These are phyloP conservation scores for Clusia tigrina DNA, from an alignment of 2,888 invertebrate genomes.

Conservation along the genomic window DNA sequence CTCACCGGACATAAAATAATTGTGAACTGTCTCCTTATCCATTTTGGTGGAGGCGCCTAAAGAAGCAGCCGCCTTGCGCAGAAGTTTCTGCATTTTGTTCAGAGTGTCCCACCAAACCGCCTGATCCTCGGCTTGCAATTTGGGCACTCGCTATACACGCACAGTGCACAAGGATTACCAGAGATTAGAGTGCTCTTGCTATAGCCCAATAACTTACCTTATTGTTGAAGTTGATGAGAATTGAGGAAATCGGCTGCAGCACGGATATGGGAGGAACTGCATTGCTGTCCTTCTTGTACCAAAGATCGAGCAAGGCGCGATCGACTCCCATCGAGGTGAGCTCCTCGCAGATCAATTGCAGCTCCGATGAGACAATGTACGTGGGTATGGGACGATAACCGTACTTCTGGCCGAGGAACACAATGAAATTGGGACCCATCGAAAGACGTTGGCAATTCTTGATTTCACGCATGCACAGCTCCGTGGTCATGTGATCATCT, in stretches of 20 bases:
- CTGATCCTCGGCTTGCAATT: constrained; percentile 95
- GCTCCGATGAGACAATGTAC: constrained; percentile 89
- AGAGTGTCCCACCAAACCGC: constrained; percentile 98
- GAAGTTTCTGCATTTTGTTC: constrained; percentile 91
- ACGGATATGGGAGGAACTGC: constrained; percentile 95
- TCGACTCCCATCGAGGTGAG: constrained; percentile 84
- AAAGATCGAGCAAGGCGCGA: constrained; percentile 83
- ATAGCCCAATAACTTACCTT: constrained; percentile 70
- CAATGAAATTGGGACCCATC: constrained; percentile 98
- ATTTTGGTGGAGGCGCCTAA: constrained; percentile 84
- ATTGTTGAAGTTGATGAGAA: constrained; percentile 96
- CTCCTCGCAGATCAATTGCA: constrained; percentile 86
- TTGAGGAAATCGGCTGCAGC: constrained; percentile 95
- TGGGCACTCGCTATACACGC: constrained; percentile 79
- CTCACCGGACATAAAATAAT: constrained; percentile 97
- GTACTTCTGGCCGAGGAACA: constrained; percentile 97
- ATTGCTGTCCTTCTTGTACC: constrained; percentile 97
- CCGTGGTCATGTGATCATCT: constrained; percentile 99
- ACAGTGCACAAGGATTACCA: too few species aligned
- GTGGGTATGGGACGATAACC: constrained; percentile 98
- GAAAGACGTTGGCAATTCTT: constrained; percentile 96
- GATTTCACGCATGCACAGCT: constrained; percentile 97
- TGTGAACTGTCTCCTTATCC: constrained; percentile 92
- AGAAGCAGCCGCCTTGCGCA: constrained; percentile 90
- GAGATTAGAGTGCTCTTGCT: background rate